A percentile compares a stretch with the other conserved stretches of the same genome.
Conservation (phyloP, 2,797 vertebrate species). For the Etheostoma nigrum region DNA sequence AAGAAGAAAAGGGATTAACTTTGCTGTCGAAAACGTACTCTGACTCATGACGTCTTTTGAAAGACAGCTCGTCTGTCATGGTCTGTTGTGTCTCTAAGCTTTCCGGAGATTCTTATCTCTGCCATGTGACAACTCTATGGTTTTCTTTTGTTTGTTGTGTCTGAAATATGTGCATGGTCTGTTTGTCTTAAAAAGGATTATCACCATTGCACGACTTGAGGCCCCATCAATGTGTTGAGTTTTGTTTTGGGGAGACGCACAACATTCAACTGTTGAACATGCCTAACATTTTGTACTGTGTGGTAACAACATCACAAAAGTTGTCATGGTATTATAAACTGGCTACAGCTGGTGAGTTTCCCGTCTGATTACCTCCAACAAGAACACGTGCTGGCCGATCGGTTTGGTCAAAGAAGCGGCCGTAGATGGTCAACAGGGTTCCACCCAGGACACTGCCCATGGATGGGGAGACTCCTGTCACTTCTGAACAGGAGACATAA, state of each 20-base stretch:
- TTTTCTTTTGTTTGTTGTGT: constrained; percentile 43
- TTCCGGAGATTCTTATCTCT: neutral
- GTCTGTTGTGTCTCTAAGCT: constrained; percentile 26
- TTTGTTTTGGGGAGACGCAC: constrained; percentile 6
- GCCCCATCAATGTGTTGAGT: neutral
- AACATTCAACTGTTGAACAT: neutral
- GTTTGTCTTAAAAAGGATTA: constrained; percentile 34
- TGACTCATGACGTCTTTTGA: neutral
- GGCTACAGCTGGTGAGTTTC: neutral
- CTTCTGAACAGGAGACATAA: constrained; percentile 76
- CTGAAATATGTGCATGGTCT: constrained; percentile 9
- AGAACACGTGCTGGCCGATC: constrained; percentile 82
- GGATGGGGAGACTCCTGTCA: constrained; percentile 85
- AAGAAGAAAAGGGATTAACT: too few species aligned
- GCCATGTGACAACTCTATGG: neutral
- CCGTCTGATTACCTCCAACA: constrained; percentile 85
- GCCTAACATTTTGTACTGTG: constrained; percentile 3
- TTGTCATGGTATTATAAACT: neutral
- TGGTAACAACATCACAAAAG: neutral
- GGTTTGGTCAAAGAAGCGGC: constrained; percentile 88
- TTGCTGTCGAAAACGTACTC: too few species aligned
- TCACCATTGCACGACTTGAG: neutral
- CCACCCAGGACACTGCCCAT: constrained; percentile 86
- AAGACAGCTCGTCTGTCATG: neutral
- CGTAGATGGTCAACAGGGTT: constrained; percentile 83